phyloP scores from a whole-genome alignment of 37 sponge, comb jelly and placozoan genomes.

The Amphimedon queenslandica region DNA sequence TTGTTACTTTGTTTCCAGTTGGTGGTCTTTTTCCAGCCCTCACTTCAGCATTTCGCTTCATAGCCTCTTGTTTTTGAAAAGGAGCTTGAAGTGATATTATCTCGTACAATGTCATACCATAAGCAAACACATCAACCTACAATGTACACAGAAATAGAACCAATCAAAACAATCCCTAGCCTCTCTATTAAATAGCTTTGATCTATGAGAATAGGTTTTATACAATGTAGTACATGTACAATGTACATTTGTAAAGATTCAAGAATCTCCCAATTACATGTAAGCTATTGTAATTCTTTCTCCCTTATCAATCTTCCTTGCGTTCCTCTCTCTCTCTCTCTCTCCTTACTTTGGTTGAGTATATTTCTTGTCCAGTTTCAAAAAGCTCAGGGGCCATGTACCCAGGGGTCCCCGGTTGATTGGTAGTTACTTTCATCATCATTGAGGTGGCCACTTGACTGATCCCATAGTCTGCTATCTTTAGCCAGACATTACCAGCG shows the following conservation, averaged over 20 bases:
- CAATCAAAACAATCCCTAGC: too few relatives aligned
- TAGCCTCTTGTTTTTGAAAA: constrained; percentile 34
- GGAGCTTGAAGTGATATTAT: constrained; percentile 57
- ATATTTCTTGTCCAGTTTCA: constrained; percentile 41
- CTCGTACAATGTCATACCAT: constrained; percentile 83
- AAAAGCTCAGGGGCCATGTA: constrained; percentile 88
- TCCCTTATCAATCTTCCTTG: not conserved
- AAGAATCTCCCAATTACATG: too few relatives aligned
- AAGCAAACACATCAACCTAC: constrained; percentile 90
- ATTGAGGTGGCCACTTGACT: constrained; percentile 50
- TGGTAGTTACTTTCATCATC: constrained; percentile 42
- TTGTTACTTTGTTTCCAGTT: constrained; percentile 22
- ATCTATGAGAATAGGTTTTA: not conserved
- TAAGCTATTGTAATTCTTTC: not conserved
- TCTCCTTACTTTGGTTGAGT: constrained; percentile 56
- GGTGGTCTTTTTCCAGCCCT: constrained; percentile 28
- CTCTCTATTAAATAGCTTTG: not conserved
- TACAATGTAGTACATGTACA: too few relatives aligned
- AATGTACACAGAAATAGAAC: not conserved
- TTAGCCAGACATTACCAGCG: constrained; percentile 63
- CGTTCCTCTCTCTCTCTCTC: too few relatives aligned
- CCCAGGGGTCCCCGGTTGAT: constrained; percentile 81
- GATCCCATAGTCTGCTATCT: constrained; percentile 84
- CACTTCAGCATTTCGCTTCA: constrained; percentile 42
- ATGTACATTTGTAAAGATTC: too few relatives aligned